These are phyloP conservation scores for Amia ocellicauda DNA, from an alignment of 2,113 vertebrate genomes.

Conservation along the genomic window DNA sequence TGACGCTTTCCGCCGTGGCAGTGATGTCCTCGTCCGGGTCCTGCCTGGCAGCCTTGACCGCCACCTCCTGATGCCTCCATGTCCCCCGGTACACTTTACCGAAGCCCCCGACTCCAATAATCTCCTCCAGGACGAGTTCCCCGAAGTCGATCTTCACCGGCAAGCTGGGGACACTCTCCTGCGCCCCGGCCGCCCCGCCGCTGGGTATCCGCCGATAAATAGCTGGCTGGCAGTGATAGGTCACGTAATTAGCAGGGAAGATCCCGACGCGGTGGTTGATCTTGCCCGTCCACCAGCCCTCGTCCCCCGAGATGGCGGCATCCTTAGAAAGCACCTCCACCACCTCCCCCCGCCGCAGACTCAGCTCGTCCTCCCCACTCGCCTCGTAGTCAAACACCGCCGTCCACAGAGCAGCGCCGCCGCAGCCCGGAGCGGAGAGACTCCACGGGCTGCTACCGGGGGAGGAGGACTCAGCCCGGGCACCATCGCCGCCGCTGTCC, in stretches of 20 bases:
- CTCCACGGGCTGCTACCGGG: conserved; percentile 67
- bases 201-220: conserved; percentile 52
- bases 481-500: conserved; percentile 51
- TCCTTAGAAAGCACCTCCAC: conserved; percentile 85
- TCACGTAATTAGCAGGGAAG: conserved; percentile 84
- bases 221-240: conserved; percentile 64
- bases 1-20: conserved; percentile 80
- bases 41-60: conserved; percentile 88
- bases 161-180: conserved; percentile 52
- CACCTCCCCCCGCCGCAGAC: conserved; percentile 75
- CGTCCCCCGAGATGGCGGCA: conserved; percentile 79
- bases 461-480: conserved; percentile 53
- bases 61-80: conserved; percentile 85
- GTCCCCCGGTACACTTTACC: conserved; percentile 90
- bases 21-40: conserved; percentile 90
- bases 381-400: conserved; percentile 83
- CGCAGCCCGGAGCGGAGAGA: conserved; percentile 65
- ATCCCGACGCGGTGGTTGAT: conserved; percentile 80
- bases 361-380: conserved; percentile 82
- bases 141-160: conserved; percentile 79
- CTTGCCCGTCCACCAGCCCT: conserved; percentile 87
- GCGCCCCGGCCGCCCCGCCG: conserved; percentile 40
- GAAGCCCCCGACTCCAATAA: conserved; percentile 91
- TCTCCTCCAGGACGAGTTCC: conserved; percentile 81
- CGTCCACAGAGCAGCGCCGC: conserved; percentile 75